phyloP scores from a whole-genome alignment of 37 sponge, comb jelly and placozoan genomes.

The Haliclona indistincta region DNA sequence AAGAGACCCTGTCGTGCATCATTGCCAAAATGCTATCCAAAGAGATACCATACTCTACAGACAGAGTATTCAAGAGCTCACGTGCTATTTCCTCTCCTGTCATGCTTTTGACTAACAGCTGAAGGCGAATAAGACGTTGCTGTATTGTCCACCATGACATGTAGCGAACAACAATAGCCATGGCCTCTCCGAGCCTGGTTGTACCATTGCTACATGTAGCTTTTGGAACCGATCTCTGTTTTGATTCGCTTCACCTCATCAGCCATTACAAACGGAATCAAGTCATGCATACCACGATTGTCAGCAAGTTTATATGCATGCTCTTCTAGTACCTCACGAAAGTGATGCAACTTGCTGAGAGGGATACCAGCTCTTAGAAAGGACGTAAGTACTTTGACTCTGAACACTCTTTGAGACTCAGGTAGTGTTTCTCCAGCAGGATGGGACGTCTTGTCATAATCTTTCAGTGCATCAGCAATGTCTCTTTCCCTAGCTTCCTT shows the following conservation, averaged over 20 bases:
- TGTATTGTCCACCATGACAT: not conserved
- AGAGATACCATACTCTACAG: not conserved
- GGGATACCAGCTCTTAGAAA: not conserved
- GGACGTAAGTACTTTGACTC: not conserved
- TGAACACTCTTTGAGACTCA: not conserved
- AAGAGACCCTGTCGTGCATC: not conserved
- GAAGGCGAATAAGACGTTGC: not conserved
- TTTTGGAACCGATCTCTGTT: not conserved
- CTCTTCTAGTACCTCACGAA: not conserved
- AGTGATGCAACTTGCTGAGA: not conserved
- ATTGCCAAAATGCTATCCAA: not conserved
- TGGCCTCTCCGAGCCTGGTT: not conserved
- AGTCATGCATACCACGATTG: not conserved
- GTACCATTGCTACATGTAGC: no score
- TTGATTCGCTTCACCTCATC: not conserved
- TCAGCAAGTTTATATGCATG: not conserved
- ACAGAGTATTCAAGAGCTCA: not conserved
- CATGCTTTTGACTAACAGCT: not conserved
- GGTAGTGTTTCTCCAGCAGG: not conserved
- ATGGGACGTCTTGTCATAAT: not conserved
- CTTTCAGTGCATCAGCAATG: conserved; percentile 24
- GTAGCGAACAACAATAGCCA: not conserved
- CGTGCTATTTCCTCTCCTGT: conserved; percentile 1
- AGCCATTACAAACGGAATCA: no score
- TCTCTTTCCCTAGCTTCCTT: conserved; percentile 47